Evolutionary conservation across 1,140 invertebrate genomes (phyloP).

Genomic region (Drosophila obscura): DNA sequence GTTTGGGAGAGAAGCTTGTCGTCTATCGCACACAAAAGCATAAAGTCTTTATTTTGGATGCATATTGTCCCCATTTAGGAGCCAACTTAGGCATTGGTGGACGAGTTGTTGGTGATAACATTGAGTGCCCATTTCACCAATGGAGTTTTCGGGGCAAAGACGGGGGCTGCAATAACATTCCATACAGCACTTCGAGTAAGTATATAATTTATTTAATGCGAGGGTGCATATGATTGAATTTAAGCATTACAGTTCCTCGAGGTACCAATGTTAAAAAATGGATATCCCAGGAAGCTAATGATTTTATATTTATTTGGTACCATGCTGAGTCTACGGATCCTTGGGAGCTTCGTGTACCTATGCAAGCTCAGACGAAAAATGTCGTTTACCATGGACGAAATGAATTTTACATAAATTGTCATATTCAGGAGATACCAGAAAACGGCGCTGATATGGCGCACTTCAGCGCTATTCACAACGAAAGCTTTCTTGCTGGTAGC

Average conservation of each 20-base stretch:
- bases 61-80: conserved; percentile 95
- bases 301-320: conserved; percentile 92
- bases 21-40: conserved; percentile 88
- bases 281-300: conserved; percentile 88
- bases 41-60: conserved; percentile 89
- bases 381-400: conserved; percentile 90
- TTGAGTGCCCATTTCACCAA: conserved; percentile 95
- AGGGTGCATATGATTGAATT: background rate
- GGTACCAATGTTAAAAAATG: conserved; percentile 88
- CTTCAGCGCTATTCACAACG: conserved; percentile 89
- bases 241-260: conserved; percentile 83
- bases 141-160: conserved; percentile 91
- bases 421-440: conserved; percentile 95
- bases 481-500: conserved; percentile 86
- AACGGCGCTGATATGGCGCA: conserved; percentile 95
- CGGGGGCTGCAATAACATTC: conserved; percentile 89
- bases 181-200: conserved; percentile 85
- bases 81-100: conserved; percentile 93
- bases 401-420: conserved; percentile 90
- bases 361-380: conserved; percentile 85
- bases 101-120: conserved; percentile 89
- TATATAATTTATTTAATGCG: conserved; percentile 1
- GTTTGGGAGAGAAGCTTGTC: conserved; percentile 91
- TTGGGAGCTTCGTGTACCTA: conserved; percentile 88
- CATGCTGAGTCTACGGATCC: conserved; percentile 89